Base-by-base conservation (phyloP, 92 coral and sea anemone genomes). In the Zoanthus sansibaricus region DNA sequence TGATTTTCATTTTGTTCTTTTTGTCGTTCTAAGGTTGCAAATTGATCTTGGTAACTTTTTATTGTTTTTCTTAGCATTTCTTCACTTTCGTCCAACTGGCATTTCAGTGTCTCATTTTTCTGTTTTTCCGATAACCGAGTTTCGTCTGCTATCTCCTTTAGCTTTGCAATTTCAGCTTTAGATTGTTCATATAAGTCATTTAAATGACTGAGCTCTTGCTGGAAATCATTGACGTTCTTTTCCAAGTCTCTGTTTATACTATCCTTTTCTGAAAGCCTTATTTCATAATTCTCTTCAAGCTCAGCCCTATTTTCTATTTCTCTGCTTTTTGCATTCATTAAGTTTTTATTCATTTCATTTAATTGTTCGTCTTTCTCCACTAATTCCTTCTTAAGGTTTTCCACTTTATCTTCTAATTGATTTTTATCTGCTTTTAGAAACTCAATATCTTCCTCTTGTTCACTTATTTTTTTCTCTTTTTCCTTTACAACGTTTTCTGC, bases 61-160 rank as follows among this genome's bases (percentile, higher is more conserved):
- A 94, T 83, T n/a, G 93, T 93, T 32, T 94, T 86, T 56, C 75
- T 87, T 32, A 92, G 74, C 17, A 90, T 54, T 72, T 90, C 88
- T 64, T 94, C 98, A 10, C 93, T 71, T 56, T 86, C 91, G 52
- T 90, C 95, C 16, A 94, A 87, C 68, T 92, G 94, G 49, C 85
- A 87, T 79, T 94, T 94, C 9, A 90, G 58, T 16, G 90, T 20
- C 56, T 90, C 95, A 52, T 86, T 94, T 66, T 88, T 92, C 79
- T 52, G 52, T 82, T 72, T 92, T 77, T 90, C 82, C 56, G 75
- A 73, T 10, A 76, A 72, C 0, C 75, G 6, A 14, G 31, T 55
- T 9, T 82, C 91, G 45, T 83, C 86, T 55, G 47, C 48, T 18
- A 56, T 15, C 66, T 55, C 33, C 20, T 67, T 77, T 74, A 48